These are phyloP conservation scores for Gallinago solitaria DNA, from an alignment of 2,797 vertebrate genomes.

Conservation along the genomic window DNA sequence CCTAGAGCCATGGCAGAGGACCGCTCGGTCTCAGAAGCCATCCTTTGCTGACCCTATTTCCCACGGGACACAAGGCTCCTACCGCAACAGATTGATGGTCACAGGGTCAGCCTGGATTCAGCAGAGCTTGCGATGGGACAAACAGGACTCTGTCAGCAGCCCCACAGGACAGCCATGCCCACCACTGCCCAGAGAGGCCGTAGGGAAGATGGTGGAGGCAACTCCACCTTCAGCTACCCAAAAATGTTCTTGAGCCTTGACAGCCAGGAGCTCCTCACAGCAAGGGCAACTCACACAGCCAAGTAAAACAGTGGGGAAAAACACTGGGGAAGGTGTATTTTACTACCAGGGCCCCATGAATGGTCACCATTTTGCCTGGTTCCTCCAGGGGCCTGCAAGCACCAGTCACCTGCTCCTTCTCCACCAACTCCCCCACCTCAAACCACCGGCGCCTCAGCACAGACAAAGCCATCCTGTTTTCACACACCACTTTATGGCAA, in stretches of 20 bases:
- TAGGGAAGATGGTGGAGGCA: neutral
- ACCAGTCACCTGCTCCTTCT: neutral
- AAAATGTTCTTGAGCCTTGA: neutral
- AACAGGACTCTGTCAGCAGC: accelerated
- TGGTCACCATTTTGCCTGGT: neutral
- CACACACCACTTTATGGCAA: neutral
- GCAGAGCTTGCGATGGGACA: accelerated
- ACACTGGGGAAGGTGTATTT: neutral
- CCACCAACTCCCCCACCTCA: neutral
- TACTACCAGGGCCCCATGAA: neutral
- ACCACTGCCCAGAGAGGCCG: accelerated
- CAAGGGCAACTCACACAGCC: accelerated
- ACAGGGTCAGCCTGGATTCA: neutral
- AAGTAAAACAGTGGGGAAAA: neutral
- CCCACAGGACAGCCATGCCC: neutral
- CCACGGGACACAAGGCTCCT: neutral
- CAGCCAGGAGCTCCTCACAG: neutral
- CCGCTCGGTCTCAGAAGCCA: accelerated
- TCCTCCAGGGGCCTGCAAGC: neutral
- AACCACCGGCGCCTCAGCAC: accelerated
- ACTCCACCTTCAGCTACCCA: neutral
- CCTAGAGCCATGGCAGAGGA: accelerated
- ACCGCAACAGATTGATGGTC: neutral
- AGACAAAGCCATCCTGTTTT: conserved; percentile 37
- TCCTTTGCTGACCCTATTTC: neutral